Base-by-base conservation (phyloP, 2,113 vertebrate genomes). In the Podiceps cristatus region DNA sequence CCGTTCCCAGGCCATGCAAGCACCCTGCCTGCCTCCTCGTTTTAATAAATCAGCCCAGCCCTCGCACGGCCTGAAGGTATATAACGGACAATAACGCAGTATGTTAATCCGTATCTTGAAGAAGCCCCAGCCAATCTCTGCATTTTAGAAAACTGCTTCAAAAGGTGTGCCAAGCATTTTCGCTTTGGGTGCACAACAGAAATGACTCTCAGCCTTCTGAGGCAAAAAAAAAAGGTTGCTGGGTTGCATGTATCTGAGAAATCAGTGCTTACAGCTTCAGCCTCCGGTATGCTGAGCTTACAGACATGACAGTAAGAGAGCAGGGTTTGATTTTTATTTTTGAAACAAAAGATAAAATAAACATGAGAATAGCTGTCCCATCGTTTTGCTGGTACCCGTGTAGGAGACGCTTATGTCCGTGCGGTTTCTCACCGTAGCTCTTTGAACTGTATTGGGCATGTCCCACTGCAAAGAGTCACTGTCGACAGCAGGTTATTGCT, bases 161-260 rank as follows among this genome's bases (percentile, higher is more conserved):
- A 95, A 84, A 45, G 12, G 10, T 20, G 18, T 40, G 73, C 31
- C 64, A 17, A 45, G 37, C 0, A 0, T 63, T 93, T 81, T 78
- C 0, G 0, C 27, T 85, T 78, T 0, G 0, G 12, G 4, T 31
- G 7, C 22, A 16, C 24, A n/a, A 56, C 25, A 7, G 35, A n/a
- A 63, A 59, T 17, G 9, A 25, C 15, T 80, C 58, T 83, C 13
- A 22, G 47, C 11, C 52, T 67, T 81, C 47, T 2, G 2, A 53
- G 42, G 27, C 25, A 50, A 45, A 69, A 53, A 69, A 53, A 7
- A 44, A 8, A 14, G 7, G 6, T 50, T 50, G 35, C 14, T 74
- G 80, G 17, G 22, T 58, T 64, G 15, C 10, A 0, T 74, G 7
- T 55, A 2, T 37, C 37, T 59, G 35, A 66, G 74, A 24, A 77